Base-by-base conservation (phyloP, 2,888 invertebrate genomes). In the Yponomeuta sedellus region DNA sequence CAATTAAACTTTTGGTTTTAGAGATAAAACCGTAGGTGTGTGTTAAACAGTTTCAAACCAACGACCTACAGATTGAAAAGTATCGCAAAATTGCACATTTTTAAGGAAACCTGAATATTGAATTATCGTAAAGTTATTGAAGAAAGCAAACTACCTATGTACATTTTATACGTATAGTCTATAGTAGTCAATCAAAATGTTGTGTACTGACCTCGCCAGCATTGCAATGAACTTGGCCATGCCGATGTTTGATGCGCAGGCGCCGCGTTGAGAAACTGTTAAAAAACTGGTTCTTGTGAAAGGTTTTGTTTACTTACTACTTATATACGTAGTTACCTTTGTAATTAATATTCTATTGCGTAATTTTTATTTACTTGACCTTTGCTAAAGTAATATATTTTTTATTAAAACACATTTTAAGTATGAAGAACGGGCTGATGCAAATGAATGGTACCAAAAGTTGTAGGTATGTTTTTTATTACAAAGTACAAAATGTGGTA, bases 221-320 rank as follows among this genome's bases (percentile, higher is more conserved):
- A 52, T 64, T 61, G 64, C 66, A 69, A 63, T 69, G 69, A 69
- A 69, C 69, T 67, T 69, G 67, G 61, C 66, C 69, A 66, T 69
- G 65, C 59, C 25, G 22, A 59, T 20, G 61, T 57, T 66, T 59
- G 58, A 64, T 66, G 64, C 59, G 59, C 25, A 22, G 59, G 25
- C 44, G 44, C 44, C 6, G 25, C 20, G 59, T 59, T 59, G 59
- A 12, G 59, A 59, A 59, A 59, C 59, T 59, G 20, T 59, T 59
- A 12, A 22, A 52, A 59, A 59, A 59, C 59, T 59, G 59, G 59
- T 59, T 59, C 44, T 59, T 59, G 59, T 20, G 59, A 20, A 20
- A 20, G 25, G 22, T 20, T 59, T 20, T 59, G 25, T 22, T 59
- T 59, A 59, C 58, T 20, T 52, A 52, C 44, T 52, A 52, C 57